A percentile compares a stretch with the other conserved stretches of the same genome.
phyloP scores from a whole-genome alignment of 2,888 invertebrate genomes.

The Ectobius pallidus region DNA sequence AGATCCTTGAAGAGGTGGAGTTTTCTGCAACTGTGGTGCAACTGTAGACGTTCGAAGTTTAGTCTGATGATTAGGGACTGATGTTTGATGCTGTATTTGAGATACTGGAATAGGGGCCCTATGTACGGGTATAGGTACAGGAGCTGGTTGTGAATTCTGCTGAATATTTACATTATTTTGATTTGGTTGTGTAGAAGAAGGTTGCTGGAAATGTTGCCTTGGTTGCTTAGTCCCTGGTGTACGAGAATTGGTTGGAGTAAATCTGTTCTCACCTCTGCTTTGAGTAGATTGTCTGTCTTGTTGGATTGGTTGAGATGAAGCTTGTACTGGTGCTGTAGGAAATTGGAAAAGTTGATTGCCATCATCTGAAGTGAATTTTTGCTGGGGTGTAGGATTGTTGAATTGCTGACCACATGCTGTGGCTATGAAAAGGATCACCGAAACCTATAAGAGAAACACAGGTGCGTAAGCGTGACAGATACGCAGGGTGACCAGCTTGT shows the following conservation, averaged over 20 bases:
- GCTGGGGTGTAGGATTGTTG: neutral
- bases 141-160: too few species aligned
- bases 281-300: neutral
- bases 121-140: too few species aligned
- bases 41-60: neutral
- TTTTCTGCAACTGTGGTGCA: neutral
- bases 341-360: neutral
- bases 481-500: too few species aligned
- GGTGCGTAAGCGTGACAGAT: too few species aligned
- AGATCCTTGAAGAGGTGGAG: too few species aligned
- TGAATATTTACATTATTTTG: too few species aligned
- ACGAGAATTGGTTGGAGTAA: too few species aligned
- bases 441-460: neutral
- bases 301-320: neutral
- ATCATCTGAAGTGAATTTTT: neutral
- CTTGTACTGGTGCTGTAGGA: neutral
- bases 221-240: neutral
- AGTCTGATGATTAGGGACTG: neutral
- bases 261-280: neutral
- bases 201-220: too few species aligned
- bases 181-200: too few species aligned
- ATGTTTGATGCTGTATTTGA: neutral
- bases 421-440: neutral
- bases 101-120: neutral
- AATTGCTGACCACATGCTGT: neutral